Base-by-base conservation (phyloP, 2,797 vertebrate species). In the Rhinogobio ventralis region DNA sequence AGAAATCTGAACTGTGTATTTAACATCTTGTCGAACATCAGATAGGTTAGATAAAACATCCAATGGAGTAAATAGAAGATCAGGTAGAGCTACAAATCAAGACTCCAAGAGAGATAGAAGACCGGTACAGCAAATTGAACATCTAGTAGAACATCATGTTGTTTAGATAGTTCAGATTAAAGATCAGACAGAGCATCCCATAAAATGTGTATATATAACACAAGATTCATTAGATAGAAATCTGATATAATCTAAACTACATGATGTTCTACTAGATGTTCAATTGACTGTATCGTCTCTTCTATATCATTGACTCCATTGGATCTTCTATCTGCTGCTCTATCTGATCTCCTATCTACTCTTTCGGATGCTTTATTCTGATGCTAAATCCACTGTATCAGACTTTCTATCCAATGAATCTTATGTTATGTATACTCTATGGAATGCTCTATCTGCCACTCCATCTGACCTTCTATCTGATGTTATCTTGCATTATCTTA, bases 401-500 rank as follows among this genome's bases (percentile, higher is more conserved):
- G 64, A 51, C 33, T 36, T 33, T 80, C 30, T 66, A 23, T 78
- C 57, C 23, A 23, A 51, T n/a, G 4, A 30, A 15, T 20, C 45
- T 51, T 74, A 14, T 57, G 33, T 36, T 20, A 73, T 20, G 19
- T 51, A 33, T 10, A 73, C 20, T 51, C 30, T n/a, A 39, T 9
- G 23, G 73, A 20, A 76, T 8, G 1, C 74, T 39, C 33, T 9
- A 57, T 57, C 23, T 17, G 46, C 33, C 33, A 10, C 46, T 39
- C 39, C 28, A n/a, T 17, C 74, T n/a, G 5, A 64, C 30, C 25
- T 30, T 72, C 69, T 33, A 45, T 25, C 25, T 66, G 17, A 79
- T 5, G 42, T 73, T 73, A 78, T 74, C n/a, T 80, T 82, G 15
- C 60, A 45, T 81, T 66, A 73, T 68, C 82, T 71, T 71, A 71